A percentile compares a stretch with the other conserved stretches of the same genome.
Evolutionary conservation across 2,113 vertebrate species (phyloP).

Genomic region (Paradoxurus hermaphroditus): DNA sequence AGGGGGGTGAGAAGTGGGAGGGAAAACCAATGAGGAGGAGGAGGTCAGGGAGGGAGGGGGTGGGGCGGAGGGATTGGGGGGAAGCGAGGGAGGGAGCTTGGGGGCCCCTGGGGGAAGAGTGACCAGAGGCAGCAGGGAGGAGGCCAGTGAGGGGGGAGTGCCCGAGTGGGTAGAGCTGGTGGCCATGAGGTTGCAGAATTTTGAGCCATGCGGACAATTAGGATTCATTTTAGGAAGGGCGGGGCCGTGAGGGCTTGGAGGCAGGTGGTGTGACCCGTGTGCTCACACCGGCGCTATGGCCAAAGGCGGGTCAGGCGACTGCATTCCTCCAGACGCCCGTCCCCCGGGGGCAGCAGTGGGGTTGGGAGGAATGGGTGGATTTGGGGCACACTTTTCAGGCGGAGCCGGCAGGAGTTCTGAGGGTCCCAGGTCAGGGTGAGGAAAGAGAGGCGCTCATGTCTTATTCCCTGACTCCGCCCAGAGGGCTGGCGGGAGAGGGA

Average conservation of each 20-base stretch:
- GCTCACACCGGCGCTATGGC: neutral
- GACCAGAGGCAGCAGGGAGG: neutral
- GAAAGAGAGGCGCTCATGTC: neutral
- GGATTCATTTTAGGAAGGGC: neutral
- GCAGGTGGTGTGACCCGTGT: neutral
- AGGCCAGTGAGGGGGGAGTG: rapidly evolving
- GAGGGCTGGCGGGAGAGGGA: rapidly evolving
- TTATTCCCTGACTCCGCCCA: neutral
- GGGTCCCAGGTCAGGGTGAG: too few relatives aligned
- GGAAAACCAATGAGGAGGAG: neutral
- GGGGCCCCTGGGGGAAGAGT: neutral
- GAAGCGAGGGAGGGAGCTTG: neutral
- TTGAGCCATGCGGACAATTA: neutral
- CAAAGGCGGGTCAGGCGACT: neutral
- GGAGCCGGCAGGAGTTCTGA: neutral
- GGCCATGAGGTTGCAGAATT: neutral
- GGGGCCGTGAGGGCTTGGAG: neutral
- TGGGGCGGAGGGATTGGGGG: too few relatives aligned
- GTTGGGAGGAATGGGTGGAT: neutral
- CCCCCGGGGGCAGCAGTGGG: too few relatives aligned
- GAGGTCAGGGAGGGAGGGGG: neutral
- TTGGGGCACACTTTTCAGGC: neutral
- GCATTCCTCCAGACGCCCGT: neutral
- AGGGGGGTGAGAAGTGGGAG: neutral
- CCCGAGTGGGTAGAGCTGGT: neutral